These are phyloP conservation scores for Drosophila bifasciata DNA, from an alignment of 1,140 invertebrate species.

Conservation along the genomic window DNA sequence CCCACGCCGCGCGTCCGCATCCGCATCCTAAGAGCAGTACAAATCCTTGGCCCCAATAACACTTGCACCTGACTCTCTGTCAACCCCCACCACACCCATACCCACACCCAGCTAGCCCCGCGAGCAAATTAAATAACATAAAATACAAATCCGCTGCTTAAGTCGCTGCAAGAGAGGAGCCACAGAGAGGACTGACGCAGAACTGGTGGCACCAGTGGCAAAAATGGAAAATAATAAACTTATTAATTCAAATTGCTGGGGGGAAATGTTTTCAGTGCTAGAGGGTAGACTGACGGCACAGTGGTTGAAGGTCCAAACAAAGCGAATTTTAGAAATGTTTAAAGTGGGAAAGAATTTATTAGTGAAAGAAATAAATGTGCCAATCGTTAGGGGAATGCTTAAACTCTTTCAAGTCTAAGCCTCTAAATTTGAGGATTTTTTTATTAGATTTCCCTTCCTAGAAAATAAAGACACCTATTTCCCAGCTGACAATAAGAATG, in stretches of 20 bases:
- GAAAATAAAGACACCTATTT: too few species aligned
- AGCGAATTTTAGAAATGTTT: too few species aligned
- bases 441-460: too few species aligned
- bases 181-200: neutral
- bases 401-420: too few species aligned
- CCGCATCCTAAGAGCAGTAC: constrained; percentile 12
- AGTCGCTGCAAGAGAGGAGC: constrained; percentile 4
- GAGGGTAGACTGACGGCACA: neutral
- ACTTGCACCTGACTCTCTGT: constrained; percentile 16
- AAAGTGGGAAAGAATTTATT: too few species aligned
- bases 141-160: constrained; percentile 67
- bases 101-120: neutral
- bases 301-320: neutral
- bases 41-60: constrained; percentile 37
- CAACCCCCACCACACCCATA: neutral
- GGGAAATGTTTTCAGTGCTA: neutral
- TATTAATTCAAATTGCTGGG: constrained; percentile 70
- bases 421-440: too few species aligned
- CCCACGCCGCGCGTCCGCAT: constrained; percentile 2
- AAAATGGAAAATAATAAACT: constrained; percentile 68
- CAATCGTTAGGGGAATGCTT: too few species aligned
- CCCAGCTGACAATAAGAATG: too few species aligned
- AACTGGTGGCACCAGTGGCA: constrained; percentile 26
- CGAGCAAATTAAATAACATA: constrained; percentile 72
- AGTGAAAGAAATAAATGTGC: too few species aligned